Base-by-base conservation (phyloP, 2,113 vertebrate genomes). In the Campylomormyrus numenius region DNA sequence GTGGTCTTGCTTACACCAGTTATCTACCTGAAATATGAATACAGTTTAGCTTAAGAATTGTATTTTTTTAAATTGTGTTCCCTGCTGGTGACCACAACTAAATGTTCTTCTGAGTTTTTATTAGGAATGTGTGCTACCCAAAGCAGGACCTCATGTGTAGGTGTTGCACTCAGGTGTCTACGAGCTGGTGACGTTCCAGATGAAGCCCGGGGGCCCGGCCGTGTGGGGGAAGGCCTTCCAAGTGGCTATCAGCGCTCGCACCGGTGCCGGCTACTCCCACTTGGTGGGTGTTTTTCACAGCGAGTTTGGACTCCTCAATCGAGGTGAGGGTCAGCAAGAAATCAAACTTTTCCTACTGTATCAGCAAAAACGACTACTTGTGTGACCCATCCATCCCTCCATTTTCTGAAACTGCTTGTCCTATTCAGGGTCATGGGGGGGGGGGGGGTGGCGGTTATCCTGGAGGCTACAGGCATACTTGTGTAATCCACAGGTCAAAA, bases 161-260 rank as follows among this genome's bases (percentile, higher is more conserved):
- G 31, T 11, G n/a, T 87, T 89, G 92, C 50, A 93, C 92, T 48
- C 92, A 99, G 98, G 98, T 88, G 94, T 98, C 2, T 99, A 96
- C 11, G 98, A 99, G 92, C 93, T 98, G 93, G 94, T 94, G 2
- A 96, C 95, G 35, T 98, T 97, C 93, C 97, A 96, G 91, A 97
- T 99, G 97, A 97, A 95, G 58, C 97, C 97, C 0, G 98, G 98
- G 0, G 97, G 97, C 13, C 97, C 97, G 5, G 96, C 96, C 0
- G 89, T 98, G 87, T 99, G 98, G 98, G 97, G 96, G 0, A 19
- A 95, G 0, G 90, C 94, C 0, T 98, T 99, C 92, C 95, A 90
- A 93, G 95, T 92, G 0, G 95, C 97, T 10, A 1, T 98, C 52
- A 93, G 53, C 0, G 91, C 96, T 91, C 97, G 97, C 35, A 87